Evolutionary conservation across 2,888 invertebrate species (phyloP).

Genomic region (Penaeus monodon): DNA sequence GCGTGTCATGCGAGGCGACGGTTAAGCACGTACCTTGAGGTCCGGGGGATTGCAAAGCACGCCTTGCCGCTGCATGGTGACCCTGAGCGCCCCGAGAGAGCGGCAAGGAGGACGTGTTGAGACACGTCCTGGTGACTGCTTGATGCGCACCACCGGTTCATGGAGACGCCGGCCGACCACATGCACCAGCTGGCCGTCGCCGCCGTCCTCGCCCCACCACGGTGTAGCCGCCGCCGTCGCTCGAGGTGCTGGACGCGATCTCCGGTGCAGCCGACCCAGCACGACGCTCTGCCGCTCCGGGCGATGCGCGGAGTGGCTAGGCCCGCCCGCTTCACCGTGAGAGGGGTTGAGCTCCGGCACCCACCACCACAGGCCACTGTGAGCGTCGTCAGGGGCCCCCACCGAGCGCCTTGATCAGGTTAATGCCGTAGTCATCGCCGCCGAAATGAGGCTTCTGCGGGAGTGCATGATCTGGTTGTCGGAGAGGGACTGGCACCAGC

Average conservation of each 20-base stretch:
- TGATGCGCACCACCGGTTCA: constrained; percentile 72
- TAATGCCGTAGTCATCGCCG: constrained; percentile 70
- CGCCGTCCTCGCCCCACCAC: constrained; percentile 46
- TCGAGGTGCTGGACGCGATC: constrained; percentile 1
- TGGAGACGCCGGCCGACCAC: constrained; percentile 73
- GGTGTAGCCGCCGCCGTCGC: constrained; percentile 48
- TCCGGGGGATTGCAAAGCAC: constrained; percentile 73
- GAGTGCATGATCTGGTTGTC: constrained; percentile 68
- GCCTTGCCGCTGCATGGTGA: constrained; percentile 72
- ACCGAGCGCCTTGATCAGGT: constrained; percentile 71
- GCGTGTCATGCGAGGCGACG: not conserved
- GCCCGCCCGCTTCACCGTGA: constrained; percentile 67
- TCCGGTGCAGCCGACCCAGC: constrained; percentile 45
- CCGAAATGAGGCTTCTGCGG: constrained; percentile 70
- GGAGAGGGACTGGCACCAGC: constrained; percentile 66
- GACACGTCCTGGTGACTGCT: constrained; percentile 74
- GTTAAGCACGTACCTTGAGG: constrained; percentile 70
- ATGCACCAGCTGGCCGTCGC: constrained; percentile 67
- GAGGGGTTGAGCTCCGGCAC: constrained; percentile 71
- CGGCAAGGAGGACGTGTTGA: constrained; percentile 74
- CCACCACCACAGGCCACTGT: constrained; percentile 71
- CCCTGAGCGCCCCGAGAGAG: constrained; percentile 73
- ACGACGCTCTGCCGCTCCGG: constrained; percentile 25
- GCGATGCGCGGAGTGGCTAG: constrained; percentile 36
- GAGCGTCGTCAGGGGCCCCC: constrained; percentile 72